Conservation (phyloP, 2,113 vertebrate species). For the Podarcis muralis region DNA sequence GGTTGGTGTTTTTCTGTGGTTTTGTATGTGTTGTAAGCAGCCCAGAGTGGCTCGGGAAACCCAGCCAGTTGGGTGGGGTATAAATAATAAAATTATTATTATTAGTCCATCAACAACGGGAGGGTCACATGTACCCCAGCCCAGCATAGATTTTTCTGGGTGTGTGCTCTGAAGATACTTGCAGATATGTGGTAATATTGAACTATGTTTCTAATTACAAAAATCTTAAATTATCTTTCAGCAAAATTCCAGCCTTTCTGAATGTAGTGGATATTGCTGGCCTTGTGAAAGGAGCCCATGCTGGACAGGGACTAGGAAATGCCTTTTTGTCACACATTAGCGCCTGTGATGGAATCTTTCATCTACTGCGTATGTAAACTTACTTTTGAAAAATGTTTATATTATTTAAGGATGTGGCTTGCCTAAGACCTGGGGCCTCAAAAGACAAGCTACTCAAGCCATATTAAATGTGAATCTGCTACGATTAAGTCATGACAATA, state of each 20-base stretch:
- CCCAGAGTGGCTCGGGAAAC: too few relatives aligned
- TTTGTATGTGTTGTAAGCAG: too few relatives aligned
- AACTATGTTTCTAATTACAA: constrained; percentile 38
- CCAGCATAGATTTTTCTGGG: not conserved
- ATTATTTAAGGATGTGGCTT: constrained; percentile 33
- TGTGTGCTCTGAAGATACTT: not conserved
- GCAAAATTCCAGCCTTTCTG: constrained; percentile 97
- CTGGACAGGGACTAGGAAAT: constrained; percentile 95
- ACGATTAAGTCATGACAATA: not conserved
- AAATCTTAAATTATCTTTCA: constrained; percentile 70
- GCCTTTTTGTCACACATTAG: constrained; percentile 98
- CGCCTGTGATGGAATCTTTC: constrained; percentile 96
- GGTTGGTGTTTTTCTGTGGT: too few relatives aligned
- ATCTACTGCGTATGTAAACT: constrained; percentile 92
- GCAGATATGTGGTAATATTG: not conserved
- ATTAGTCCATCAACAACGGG: too few relatives aligned
- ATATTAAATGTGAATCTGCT: not conserved
- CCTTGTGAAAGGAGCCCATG: constrained; percentile 95
- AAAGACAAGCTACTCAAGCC: not conserved
- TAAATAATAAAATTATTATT: too few relatives aligned
- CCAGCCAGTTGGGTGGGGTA: too few relatives aligned
- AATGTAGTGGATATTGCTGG: constrained; percentile 98
- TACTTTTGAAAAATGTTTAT: constrained; percentile 23
- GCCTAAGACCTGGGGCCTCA: not conserved
- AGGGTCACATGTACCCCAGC: too few relatives aligned